A percentile compares a stretch with the other conserved stretches of the same genome.
Evolutionary conservation across 2,888 invertebrate species (phyloP).

Genomic region (Rotaria sp.): DNA sequence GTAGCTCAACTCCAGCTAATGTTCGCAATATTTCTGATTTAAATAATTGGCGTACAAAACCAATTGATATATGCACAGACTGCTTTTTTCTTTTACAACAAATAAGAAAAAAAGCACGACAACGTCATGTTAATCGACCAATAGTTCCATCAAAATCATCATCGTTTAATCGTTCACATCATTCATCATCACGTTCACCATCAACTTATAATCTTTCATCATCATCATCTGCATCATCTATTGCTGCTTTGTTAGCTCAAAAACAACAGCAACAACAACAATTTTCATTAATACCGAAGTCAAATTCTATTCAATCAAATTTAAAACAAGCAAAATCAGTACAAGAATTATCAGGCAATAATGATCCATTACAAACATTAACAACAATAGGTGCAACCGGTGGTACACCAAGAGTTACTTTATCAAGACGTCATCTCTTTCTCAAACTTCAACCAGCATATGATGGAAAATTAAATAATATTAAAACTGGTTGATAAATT

Average conservation of each 20-base stretch:
- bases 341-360: neutral
- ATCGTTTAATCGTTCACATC: slow-evolving; percentile 5
- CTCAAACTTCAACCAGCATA: slow-evolving; percentile 1
- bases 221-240: neutral
- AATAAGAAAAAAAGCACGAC: neutral
- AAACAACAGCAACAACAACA: neutral
- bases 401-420: neutral
- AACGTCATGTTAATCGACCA: slow-evolving; percentile 7
- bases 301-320: neutral
- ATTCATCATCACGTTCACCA: neutral
- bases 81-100: slow-evolving; percentile 18
- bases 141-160: neutral
- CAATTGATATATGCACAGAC: neutral
- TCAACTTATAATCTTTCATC: neutral
- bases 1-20: neutral
- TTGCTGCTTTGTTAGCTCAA: neutral
- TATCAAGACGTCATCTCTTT: neutral
- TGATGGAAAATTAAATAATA: neutral
- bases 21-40: neutral
- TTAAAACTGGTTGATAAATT: neutral
- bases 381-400: neutral
- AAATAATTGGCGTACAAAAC: neutral
- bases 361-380: neutral
- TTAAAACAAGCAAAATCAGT: neutral
- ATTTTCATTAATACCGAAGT: neutral